Evolutionary conservation across 2,888 invertebrate species (phyloP), one percentile per base, ranked within the genome.

Genomic region (Orthonychiurus folsomi): DNA sequence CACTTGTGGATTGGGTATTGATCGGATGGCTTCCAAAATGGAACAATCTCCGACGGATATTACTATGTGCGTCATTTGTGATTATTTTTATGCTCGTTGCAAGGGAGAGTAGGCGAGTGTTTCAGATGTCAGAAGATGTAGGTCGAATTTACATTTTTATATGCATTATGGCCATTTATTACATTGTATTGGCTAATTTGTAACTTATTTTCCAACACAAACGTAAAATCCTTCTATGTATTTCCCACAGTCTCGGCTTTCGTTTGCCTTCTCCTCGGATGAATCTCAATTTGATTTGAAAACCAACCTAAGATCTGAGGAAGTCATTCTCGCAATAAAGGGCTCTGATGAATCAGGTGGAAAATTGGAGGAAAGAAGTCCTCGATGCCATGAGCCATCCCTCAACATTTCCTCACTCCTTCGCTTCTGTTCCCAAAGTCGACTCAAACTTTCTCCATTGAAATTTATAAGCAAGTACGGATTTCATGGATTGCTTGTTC

Each of bases 1-100:
- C 63, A 2, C 25, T 62, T 21, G 9, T 66, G 1, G 66, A 66
- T 57, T 63, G 63, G 65, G 56, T 65, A 37, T 59, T 65, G 3
- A 59, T 63, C n/a, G 58, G 50, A 1, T 59, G 61, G 54, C 50
- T 54, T 26, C 56, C 58, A 24, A 65, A 65, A 28, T 65, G 65
- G 65, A 50, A 48, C 15, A 61, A 63, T 47, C 50, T 63, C 12
- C 56, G 66, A 54, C n/a, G 57, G 23, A 3, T 52, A 21, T 52
- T 52, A 9, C 52, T 21, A 21, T 3, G 3, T 12, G n/a, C n/a
- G 3, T 3, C 52, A 9, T 52, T 52, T 20, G 27, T 25, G 12
- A 26, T 56, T 28, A 56, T 26, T n/a, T 24, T 56, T 26, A 18
- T 21, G n/a, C 27, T 56, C 27, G 18, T n/a, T 9, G 18, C 2